Evolutionary conservation across 2,113 vertebrate species (phyloP), one percentile per base, ranked within the genome.

Genomic region (Menura novaehollandiae): DNA sequence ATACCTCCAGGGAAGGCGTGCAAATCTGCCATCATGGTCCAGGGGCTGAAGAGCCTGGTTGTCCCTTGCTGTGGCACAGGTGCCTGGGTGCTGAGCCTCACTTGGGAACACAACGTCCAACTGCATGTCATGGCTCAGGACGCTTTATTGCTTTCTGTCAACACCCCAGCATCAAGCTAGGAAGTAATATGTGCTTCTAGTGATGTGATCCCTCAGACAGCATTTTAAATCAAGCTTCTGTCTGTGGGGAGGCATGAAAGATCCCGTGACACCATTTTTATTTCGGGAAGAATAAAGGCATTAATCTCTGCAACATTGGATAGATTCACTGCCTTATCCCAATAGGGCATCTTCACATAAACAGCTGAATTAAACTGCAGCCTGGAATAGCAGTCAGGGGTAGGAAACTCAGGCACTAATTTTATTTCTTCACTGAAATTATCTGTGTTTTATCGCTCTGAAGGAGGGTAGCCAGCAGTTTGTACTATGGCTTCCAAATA

Each of bases 281-380:
- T 90, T 95, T 91, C 88, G 76, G 71, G 91, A 97, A 96, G 96
- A 97, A 97, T 95, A 94, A 96, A 94, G 68, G 94, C 92, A 94
- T 97, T 97, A 80, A 95, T 88, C 75, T 96, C 63, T 0, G 3
- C 94, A 95, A 76, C 86, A 52, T 53, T 93, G 90, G 63, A 56
- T 81, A 52, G 85, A 94, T 88, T 91, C 89, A 82, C 80, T 91
- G 81, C 75, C 80, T 81, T 92, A 88, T 94, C 90, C 94, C 96
- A 93, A 27, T 26, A 90, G 94, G 52, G 30, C 83, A 93, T 91
- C 88, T 83, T 93, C 83, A 78, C 85, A 78, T 92, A 85, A 92
- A 90, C 75, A 82, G 66, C 64, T 91, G 85, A 91, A 92, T 92
- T 91, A 85, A 97, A 82, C 47, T 59, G 35, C 55, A 80, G 67